Conservation (phyloP, 1,140 invertebrate species). For the Atta texana region DNA sequence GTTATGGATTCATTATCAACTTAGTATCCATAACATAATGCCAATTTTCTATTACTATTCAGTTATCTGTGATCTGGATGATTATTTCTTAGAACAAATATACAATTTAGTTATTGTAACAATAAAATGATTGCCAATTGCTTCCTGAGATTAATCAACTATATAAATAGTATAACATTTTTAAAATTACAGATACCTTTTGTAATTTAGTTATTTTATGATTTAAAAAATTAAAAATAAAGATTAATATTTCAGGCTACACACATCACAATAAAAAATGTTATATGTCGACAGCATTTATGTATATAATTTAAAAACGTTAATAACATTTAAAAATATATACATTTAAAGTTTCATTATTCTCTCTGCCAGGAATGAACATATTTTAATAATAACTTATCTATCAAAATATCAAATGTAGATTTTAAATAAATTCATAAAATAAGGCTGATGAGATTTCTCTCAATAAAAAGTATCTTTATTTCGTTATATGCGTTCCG, state of each 20-base stretch:
- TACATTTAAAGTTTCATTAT: not conserved
- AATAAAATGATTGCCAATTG: constrained; percentile 51
- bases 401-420: constrained; percentile 14
- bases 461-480: constrained; percentile 66
- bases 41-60: constrained; percentile 71
- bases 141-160: constrained; percentile 12
- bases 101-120: constrained; percentile 52
- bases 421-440: constrained; percentile 45
- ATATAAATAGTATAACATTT: constrained; percentile 15
- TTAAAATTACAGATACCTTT: not conserved
- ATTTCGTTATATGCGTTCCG: constrained; percentile 82
- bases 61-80: constrained; percentile 70
- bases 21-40: constrained; percentile 64
- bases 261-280: not conserved
- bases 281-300: constrained; percentile 3
- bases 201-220: constrained; percentile 33
- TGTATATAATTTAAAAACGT: constrained; percentile 20
- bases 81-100: constrained; percentile 62
- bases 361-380: not conserved
- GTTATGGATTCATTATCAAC: constrained; percentile 46
- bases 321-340: not conserved
- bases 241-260: constrained; percentile 11
- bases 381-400: constrained; percentile 22
- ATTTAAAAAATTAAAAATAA: constrained; percentile 18
- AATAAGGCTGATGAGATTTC: not conserved